Evolutionary conservation across 2,113 vertebrate species (phyloP).

Genomic region (Anoura caudifer): DNA sequence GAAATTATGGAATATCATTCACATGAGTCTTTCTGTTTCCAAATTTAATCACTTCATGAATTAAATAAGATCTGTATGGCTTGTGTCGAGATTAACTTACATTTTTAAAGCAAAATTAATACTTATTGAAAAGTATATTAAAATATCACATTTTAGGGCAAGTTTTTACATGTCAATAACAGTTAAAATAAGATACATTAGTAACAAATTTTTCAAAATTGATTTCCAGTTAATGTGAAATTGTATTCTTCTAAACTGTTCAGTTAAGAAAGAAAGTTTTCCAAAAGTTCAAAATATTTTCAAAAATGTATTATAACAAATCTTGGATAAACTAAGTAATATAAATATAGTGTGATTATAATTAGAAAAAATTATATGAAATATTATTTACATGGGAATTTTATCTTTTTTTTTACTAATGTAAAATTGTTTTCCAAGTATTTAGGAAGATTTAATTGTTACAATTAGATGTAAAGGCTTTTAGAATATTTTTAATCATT

Average conservation of each 20-base stretch:
- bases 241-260: not conserved
- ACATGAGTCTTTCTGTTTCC: too few species aligned
- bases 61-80: not conserved
- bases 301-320: not conserved
- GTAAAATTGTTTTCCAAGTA: not conserved
- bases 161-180: not conserved
- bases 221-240: not conserved
- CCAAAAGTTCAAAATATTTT: not conserved
- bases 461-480: not conserved
- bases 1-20: not conserved
- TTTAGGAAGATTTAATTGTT: not conserved
- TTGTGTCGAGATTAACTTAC: not conserved
- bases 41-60: not conserved
- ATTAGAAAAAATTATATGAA: not conserved
- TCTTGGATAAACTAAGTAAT: not conserved
- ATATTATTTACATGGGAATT: not conserved
- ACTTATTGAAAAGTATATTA: not conserved
- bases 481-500: not conserved
- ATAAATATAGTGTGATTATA: not conserved
- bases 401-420: not conserved
- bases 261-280: not conserved
- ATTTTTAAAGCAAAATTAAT: not conserved
- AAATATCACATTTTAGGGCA: not conserved
- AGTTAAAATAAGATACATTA: not conserved
- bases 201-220: not conserved